Evolutionary conservation across 2,888 invertebrate genomes (phyloP).

Genomic region (Cryptocephalus moraei): DNA sequence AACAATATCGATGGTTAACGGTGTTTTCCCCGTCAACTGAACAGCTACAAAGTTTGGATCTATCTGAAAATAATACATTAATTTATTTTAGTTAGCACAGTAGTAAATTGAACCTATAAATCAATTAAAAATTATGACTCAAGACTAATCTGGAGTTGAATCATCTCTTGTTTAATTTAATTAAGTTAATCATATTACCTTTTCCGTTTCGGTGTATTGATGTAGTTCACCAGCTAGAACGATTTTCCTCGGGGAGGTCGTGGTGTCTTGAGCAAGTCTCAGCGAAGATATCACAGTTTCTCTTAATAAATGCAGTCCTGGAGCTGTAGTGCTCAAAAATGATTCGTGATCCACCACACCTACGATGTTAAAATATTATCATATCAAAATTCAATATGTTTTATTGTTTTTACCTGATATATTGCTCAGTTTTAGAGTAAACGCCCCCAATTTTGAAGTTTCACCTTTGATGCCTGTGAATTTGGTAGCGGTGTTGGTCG

Average conservation of each 20-base stretch:
- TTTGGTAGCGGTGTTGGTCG: slow-evolving; percentile 42
- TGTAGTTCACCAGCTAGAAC: slow-evolving; percentile 53
- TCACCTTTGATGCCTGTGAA: slow-evolving; percentile 60
- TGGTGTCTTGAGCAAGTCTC: slow-evolving; percentile 46
- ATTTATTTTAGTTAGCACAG: no score
- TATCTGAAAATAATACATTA: slow-evolving; percentile 22
- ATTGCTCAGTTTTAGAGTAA: slow-evolving; percentile 49
- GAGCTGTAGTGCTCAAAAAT: slow-evolving; percentile 59
- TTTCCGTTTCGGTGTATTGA: slow-evolving; percentile 33
- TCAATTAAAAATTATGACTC: no score
- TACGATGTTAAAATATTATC: slow-evolving; percentile 18
- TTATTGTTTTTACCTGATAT: slow-evolving; percentile 26
- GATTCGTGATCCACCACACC: slow-evolving; percentile 61
- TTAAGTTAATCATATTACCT: slow-evolving; percentile 16
- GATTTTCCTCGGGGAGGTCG: slow-evolving; percentile 43
- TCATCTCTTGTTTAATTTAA: no score
- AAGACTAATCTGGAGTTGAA: no score
- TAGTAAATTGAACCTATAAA: no score
- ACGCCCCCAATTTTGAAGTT: slow-evolving; percentile 69
- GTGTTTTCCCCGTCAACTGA: slow-evolving; percentile 66
- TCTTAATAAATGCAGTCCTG: slow-evolving; percentile 60
- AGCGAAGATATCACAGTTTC: slow-evolving; percentile 67
- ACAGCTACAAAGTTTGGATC: slow-evolving; percentile 67
- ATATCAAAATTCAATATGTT: no score
- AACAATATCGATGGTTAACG: slow-evolving; percentile 73